Evolutionary conservation across 2,888 invertebrate species (phyloP), one percentile per base, ranked within the genome.

Genomic region (Alitta virens): DNA sequence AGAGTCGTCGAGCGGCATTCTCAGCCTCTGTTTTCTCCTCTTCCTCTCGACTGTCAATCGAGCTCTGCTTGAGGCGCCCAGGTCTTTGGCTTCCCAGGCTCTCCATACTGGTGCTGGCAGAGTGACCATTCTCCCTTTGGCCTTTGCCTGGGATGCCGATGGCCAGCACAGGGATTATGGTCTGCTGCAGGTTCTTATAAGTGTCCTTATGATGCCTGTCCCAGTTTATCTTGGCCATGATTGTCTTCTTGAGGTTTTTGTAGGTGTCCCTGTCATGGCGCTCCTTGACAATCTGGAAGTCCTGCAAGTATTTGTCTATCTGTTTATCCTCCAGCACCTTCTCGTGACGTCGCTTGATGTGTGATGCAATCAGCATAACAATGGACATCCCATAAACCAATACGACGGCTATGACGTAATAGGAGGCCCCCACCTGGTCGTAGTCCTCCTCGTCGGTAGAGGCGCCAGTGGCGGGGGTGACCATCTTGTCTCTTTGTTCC

Each of bases 331-430:
- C 69, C 26, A 63, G 42, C 12, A 64, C 53, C 60, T 71, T 71
- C 9, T 63, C 58, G 42, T 68, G 68, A 16, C 69, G 65, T 1
- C 71, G 63, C 26, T 79, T 74, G 55, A 80, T 79, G 69, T 79
- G 79, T 12, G 80, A 80, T 7, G 79, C 79, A 24, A 80, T 80
- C 74, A 80, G 76, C 74, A 79, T 74, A 9, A 80, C 79, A 26
- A 80, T 80, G 5, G 79, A 80, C 51, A 80, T 71, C 1, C 79
- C 80, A 66, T 80, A 80, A 38, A 80, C 78, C 43, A 80, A 66
- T 23, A 80, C 77, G n/a, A 80, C 80, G 12, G 79, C 79, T 0
- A 79, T 74, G 24, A 80, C 79, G 68, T 79, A 80, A 67, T 79
- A 80, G 1, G 76, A 69, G 16, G 80, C 79, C 1, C 80, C 80